Conservation (phyloP, 2,888 invertebrate species). For the Spisula solida region DNA sequence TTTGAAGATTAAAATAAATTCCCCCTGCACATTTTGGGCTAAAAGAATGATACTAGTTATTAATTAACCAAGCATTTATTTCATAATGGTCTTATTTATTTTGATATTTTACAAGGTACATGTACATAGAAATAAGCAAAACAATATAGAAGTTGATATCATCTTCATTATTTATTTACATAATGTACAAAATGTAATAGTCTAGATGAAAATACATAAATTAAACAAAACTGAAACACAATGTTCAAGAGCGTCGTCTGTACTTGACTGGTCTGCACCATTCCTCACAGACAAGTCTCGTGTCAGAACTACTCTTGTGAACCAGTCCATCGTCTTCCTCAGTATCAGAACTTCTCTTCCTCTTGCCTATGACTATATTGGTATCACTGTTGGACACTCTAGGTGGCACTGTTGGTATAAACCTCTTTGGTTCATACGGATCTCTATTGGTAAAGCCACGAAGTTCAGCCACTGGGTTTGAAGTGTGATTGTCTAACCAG, state of each 20-base stretch:
- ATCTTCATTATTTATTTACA: too few relatives aligned
- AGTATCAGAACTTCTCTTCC: not conserved
- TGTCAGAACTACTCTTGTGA: constrained; percentile 20
- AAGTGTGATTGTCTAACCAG: constrained; percentile 9
- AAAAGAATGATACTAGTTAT: too few relatives aligned
- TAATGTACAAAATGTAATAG: too few relatives aligned
- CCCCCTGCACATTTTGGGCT: too few relatives aligned
- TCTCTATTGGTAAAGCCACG: constrained; percentile 22
- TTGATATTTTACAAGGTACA: too few relatives aligned
- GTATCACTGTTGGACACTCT: constrained; percentile 28
- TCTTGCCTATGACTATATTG: constrained; percentile 20
- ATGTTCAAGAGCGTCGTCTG: not conserved
- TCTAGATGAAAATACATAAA: too few relatives aligned
- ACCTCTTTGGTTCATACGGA: constrained; percentile 27
- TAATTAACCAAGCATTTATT: too few relatives aligned
- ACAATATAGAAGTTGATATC: too few relatives aligned
- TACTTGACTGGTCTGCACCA: constrained; percentile 5
- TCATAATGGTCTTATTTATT: too few relatives aligned
- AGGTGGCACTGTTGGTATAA: not conserved
- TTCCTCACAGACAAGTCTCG: not conserved
- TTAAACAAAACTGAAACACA: too few relatives aligned
- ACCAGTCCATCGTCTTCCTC: not conserved
- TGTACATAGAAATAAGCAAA: too few relatives aligned
- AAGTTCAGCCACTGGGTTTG: constrained; percentile 25
- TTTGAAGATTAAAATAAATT: too few relatives aligned